Evolutionary conservation across 92 coral and sea anemone genomes (phyloP).

Genomic region (Zoanthus solanderi): DNA sequence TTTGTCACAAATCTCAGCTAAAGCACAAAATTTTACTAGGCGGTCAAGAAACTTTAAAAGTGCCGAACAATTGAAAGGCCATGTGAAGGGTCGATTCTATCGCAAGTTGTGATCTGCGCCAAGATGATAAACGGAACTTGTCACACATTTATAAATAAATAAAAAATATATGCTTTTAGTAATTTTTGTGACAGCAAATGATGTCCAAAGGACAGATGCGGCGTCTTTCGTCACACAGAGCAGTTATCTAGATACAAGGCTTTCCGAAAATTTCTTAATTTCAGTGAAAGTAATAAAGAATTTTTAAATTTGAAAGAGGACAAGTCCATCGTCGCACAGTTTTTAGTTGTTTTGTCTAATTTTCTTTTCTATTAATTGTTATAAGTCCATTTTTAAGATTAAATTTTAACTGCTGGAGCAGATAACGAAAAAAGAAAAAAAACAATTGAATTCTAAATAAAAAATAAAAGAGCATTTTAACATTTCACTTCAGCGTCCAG

Average conservation of each 20-base stretch:
- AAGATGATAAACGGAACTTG: slow-evolving; percentile 31
- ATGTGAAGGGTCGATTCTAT: slow-evolving; percentile 47
- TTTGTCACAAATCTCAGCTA: background rate
- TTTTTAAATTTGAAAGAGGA: background rate
- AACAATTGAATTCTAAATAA: background rate
- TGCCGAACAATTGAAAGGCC: slow-evolving; percentile 46
- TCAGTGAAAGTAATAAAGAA: background rate
- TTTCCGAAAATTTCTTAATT: background rate
- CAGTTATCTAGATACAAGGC: slow-evolving; percentile 1
- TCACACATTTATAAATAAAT: slow-evolving; percentile 39
- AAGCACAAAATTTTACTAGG: background rate
- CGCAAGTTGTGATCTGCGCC: slow-evolving; percentile 48
- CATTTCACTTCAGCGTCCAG: slow-evolving; percentile 5
- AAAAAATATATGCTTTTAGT: slow-evolving; percentile 26
- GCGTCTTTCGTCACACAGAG: background rate
- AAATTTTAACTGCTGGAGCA: background rate
- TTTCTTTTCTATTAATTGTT: background rate
- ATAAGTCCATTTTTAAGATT: background rate
- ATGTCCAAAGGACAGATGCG: slow-evolving; percentile 25
- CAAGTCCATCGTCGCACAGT: background rate
- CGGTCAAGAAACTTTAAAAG: slow-evolving; percentile 22
- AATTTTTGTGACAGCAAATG: background rate
- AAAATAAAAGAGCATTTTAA: background rate
- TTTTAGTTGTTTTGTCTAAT: background rate
- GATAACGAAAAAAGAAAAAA: background rate